Evolutionary conservation across 2,888 invertebrate species (phyloP).

Genomic region (Pedicia rivosa): DNA sequence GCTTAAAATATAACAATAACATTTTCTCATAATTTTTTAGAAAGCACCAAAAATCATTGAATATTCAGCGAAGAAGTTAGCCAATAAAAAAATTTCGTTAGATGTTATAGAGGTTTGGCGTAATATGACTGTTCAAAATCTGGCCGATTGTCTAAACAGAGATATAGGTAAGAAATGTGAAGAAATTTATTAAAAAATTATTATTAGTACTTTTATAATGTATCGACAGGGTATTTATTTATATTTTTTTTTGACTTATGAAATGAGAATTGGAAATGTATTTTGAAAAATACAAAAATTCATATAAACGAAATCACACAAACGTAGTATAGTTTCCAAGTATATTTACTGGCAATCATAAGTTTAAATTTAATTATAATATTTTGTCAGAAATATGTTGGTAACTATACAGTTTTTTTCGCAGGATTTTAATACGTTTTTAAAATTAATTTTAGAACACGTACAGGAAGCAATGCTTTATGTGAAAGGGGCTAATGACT

Average conservation of each 20-base stretch:
- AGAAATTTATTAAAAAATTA: background rate
- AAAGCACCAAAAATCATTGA: slow-evolving; percentile 38
- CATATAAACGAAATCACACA: too few species aligned
- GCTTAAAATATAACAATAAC: background rate
- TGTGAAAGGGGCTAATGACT: slow-evolving; percentile 39
- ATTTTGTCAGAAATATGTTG: too few species aligned
- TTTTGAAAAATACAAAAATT: too few species aligned
- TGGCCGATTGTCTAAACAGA: slow-evolving; percentile 47
- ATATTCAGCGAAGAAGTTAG: slow-evolving; percentile 32
- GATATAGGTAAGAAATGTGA: slow-evolving; percentile 45
- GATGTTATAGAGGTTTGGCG: slow-evolving; percentile 54
- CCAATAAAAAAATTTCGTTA: slow-evolving; percentile 13
- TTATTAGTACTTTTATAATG: too few species aligned
- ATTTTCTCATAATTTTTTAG: slow-evolving; percentile 18
- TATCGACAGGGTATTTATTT: too few species aligned
- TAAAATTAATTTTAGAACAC: slow-evolving; percentile 43
- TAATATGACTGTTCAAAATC: slow-evolving; percentile 62
- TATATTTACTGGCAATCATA: too few species aligned
- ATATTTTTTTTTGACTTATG: background rate
- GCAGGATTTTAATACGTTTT: slow-evolving; percentile 10
- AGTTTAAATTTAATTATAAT: too few species aligned
- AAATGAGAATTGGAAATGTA: too few species aligned
- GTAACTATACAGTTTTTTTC: slow-evolving; percentile 1
- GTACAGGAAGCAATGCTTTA: slow-evolving; percentile 51
- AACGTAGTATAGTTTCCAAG: too few species aligned